Evolutionary conservation across 1,140 invertebrate genomes (phyloP), one percentile per base, ranked within the genome.

Genomic region (Drosophila neocordata): DNA sequence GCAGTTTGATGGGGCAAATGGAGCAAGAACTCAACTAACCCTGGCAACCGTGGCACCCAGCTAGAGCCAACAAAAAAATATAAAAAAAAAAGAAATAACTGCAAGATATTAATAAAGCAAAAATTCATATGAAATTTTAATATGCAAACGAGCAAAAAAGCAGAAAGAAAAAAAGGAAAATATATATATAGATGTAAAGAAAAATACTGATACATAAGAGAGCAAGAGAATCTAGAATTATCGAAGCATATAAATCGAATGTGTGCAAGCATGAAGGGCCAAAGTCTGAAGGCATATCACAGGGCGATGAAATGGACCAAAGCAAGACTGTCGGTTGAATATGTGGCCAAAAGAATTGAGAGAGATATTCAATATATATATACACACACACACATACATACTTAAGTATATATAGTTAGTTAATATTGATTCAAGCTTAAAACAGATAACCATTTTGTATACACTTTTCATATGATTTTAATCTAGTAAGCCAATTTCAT

Each of bases 61-160:
- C 58, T 51, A 22, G 53, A 58, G 55, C 65, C 48, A 24, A 41
- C 11, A 27, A 60, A 75, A 71, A 80, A 76, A 77, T 81, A 85
- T 82, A 85, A 24, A 6, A 31, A 31, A 31, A 71, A 80, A 76
- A 77, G 82, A 85, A 82, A 85, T 85, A 85, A 87, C 83, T 82
- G 82, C 78, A 88, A 87, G 73, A 77, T 77, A 85, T 85, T 87
- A 85, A 85, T 85, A 85, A 82, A 85, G 82, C 83, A 87, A 77
- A 85, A 88, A 76, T 82, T 60, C 83, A 85, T 88, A 87, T 85
- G 83, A 88, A 85, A 88, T 85, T 85, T 88, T 85, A 85, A 85
- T 85, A 85, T 85, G 82, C 82, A 85, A 82, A 82, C 82, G 82
- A 77, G 78, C 66, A 68, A 72, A 85, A 52, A 81, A 82, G 77